Conservation (phyloP, 1,140 invertebrate genomes). For the Aphelinus certus region DNA sequence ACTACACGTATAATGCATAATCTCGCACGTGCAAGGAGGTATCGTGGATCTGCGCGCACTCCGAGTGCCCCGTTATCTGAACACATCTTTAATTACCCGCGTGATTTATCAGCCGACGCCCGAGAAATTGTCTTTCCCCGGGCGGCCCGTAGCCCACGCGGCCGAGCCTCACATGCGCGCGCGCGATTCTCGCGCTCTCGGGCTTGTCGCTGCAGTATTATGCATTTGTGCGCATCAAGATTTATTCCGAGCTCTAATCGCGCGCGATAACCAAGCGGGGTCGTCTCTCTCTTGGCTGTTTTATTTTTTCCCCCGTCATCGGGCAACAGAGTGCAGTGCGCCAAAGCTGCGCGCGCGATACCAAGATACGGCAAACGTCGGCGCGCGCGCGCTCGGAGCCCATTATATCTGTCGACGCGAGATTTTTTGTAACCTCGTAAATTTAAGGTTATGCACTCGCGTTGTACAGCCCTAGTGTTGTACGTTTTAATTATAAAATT, state of each 20-base stretch:
- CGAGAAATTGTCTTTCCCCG: slow-evolving; percentile 45
- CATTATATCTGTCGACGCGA: too few relatives aligned
- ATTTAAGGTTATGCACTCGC: slow-evolving; percentile 2
- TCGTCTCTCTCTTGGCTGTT: too few relatives aligned
- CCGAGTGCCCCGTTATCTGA: slow-evolving; percentile 39
- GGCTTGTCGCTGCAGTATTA: background rate
- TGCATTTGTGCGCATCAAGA: background rate
- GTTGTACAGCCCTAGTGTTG: background rate
- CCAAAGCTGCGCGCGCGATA: too few relatives aligned
- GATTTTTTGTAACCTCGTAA: slow-evolving; percentile 19
- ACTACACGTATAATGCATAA: background rate
- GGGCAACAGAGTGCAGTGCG: too few relatives aligned
- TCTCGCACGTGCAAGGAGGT: background rate
- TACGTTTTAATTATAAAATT: slow-evolving; percentile 36
- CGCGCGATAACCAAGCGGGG: background rate
- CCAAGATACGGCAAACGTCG: too few relatives aligned
- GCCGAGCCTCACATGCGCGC: background rate
- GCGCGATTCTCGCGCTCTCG: background rate
- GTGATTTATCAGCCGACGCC: slow-evolving; percentile 46
- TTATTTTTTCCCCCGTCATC: too few relatives aligned
- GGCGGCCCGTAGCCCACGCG: background rate
- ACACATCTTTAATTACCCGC: slow-evolving; percentile 49
- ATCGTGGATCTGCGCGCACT: background rate
- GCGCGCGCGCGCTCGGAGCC: too few relatives aligned
- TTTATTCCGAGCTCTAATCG: slow-evolving; percentile 21